Conservation (phyloP, 2,113 vertebrate species). For the Leucoraja erinaceus region DNA sequence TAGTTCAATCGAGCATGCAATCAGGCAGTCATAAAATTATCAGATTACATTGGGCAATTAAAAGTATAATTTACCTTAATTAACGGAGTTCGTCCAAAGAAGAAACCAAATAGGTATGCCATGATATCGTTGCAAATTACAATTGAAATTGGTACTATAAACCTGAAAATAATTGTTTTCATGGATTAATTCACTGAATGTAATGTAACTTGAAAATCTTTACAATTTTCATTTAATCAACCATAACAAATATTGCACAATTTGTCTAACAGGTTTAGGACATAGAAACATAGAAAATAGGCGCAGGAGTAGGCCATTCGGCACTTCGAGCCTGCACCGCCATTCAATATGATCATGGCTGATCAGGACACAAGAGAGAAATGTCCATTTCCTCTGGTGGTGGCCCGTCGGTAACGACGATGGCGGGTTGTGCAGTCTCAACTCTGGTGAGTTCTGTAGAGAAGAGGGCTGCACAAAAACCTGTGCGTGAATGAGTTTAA, state of each 20-base stretch:
- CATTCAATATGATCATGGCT: too few species aligned
- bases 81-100: constrained; percentile 92
- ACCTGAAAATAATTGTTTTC: constrained; percentile 61
- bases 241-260: not conserved
- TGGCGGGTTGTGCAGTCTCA: too few species aligned
- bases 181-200: not conserved
- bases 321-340: too few species aligned
- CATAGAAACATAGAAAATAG: too few species aligned
- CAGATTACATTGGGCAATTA: not conserved
- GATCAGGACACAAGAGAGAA: not conserved
- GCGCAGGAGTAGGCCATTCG: too few species aligned
- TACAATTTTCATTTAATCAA: not conserved
- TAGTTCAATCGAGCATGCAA: not conserved
- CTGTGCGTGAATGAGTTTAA: too few species aligned
- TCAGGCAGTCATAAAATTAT: not conserved
- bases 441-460: too few species aligned
- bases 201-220: not conserved
- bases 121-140: constrained; percentile 97
- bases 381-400: not conserved
- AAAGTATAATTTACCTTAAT: constrained; percentile 75
- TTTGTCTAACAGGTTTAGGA: not conserved
- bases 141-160: constrained; percentile 91
- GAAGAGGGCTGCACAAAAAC: too few species aligned
- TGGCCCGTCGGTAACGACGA: too few species aligned
- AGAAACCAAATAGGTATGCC: constrained; percentile 95